These are phyloP conservation scores for Semaprochilodus insignis DNA, from an alignment of 2,797 vertebrate species.

Conservation along the genomic window DNA sequence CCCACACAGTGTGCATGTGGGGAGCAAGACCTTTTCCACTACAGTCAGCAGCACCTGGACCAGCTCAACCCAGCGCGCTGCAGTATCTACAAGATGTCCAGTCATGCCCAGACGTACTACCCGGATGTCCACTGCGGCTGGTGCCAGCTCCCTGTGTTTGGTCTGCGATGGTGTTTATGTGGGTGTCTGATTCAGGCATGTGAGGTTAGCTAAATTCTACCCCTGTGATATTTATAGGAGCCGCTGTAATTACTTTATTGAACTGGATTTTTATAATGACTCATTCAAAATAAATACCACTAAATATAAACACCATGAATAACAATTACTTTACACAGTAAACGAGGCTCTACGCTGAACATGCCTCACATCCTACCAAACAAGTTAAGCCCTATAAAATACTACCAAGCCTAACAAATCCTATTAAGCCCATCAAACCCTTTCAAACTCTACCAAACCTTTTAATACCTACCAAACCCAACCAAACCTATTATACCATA, in stretches of 20 bases:
- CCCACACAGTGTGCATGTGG: slow-evolving; percentile 22
- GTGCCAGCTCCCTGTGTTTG: neutral
- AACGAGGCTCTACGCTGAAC: too few relatives aligned
- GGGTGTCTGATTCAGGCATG: neutral
- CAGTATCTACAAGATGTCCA: slow-evolving; percentile 58
- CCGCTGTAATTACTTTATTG: neutral
- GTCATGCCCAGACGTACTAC: slow-evolving; percentile 61
- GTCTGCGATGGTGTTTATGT: slow-evolving; percentile 24
- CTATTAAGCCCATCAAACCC: too few relatives aligned
- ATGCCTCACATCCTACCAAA: too few relatives aligned
- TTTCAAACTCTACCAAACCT: too few relatives aligned
- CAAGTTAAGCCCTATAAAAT: too few relatives aligned
- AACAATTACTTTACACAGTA: too few relatives aligned
- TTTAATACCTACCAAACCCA: too few relatives aligned
- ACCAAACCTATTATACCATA: too few relatives aligned
- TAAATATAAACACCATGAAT: too few relatives aligned
- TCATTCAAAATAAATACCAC: too few relatives aligned
- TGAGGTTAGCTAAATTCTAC: neutral
- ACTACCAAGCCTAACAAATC: too few relatives aligned
- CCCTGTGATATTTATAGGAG: neutral
- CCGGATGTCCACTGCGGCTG: slow-evolving; percentile 23
- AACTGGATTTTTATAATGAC: neutral
- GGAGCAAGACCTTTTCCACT: slow-evolving; percentile 72
- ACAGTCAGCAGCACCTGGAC: slow-evolving; percentile 71
- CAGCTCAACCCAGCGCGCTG: slow-evolving; percentile 48